Percentiles rank a stretch among this genome's conserved stretches.
Conservation (phyloP, 1,140 invertebrate species). For the Vollenhovia emeryi region DNA sequence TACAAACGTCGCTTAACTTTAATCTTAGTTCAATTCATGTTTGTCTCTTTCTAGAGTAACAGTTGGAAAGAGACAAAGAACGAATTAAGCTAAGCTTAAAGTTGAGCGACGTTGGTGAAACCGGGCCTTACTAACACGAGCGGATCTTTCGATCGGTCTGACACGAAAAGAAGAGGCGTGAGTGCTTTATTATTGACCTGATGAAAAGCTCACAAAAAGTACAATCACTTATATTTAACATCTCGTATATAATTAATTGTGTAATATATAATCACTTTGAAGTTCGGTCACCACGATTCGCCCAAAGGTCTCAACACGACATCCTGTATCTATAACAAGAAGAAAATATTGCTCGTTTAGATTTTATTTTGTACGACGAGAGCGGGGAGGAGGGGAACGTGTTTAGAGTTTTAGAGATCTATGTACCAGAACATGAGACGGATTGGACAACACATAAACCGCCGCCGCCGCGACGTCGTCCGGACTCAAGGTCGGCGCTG, state of each 20-base stretch:
- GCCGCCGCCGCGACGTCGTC: slow-evolving; percentile 86
- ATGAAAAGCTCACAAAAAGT: neutral
- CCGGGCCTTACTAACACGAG: neutral
- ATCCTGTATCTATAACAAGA: slow-evolving; percentile 72
- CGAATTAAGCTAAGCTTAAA: too few relatives aligned
- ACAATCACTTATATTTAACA: neutral
- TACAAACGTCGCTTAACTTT: too few relatives aligned
- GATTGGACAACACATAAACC: slow-evolving; percentile 84
- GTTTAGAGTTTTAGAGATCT: too few relatives aligned
- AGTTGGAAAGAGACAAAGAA: too few relatives aligned
- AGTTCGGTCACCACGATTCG: slow-evolving; percentile 72
- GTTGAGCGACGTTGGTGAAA: too few relatives aligned
- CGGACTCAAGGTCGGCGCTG: slow-evolving; percentile 82
- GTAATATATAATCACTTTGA: neutral
- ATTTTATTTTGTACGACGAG: neutral
- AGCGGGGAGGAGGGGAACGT: neutral
- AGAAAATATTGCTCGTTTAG: neutral
- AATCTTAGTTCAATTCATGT: too few relatives aligned
- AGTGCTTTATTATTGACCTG: neutral
- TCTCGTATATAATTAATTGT: neutral
- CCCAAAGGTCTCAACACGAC: slow-evolving; percentile 73
- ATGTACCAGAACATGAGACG: slow-evolving; percentile 84
- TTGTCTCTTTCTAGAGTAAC: too few relatives aligned
- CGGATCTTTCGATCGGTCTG: neutral
- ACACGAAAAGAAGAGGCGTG: neutral